phyloP scores from a whole-genome alignment of 2,797 vertebrate species.

The Rhadinocentrus ornatus region DNA sequence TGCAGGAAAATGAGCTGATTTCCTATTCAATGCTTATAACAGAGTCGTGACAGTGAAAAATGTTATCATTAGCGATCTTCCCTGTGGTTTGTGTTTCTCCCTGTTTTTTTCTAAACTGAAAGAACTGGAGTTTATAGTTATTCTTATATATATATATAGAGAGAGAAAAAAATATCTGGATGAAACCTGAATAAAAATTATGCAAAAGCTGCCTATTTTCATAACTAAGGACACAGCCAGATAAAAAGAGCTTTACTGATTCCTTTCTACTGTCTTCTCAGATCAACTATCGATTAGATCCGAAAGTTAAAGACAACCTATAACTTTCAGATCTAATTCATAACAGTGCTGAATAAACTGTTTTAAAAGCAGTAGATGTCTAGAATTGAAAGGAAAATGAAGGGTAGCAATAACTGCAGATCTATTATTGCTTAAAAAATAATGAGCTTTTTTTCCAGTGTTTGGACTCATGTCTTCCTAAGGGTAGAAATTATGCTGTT shows the following conservation, averaged over 20 bases:
- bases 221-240: conserved; percentile 19
- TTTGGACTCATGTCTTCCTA: neutral
- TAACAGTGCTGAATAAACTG: conserved; percentile 20
- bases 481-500: neutral
- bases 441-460: neutral
- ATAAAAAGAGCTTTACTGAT: conserved; percentile 16
- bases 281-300: conserved; percentile 11
- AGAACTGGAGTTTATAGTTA: neutral
- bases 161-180: neutral
- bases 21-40: neutral
- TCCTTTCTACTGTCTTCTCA: conserved; percentile 9
- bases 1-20: conserved; percentile 16
- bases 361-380: neutral
- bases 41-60: neutral
- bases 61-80: neutral
- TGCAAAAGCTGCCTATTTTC: conserved; percentile 7
- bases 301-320: neutral
- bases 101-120: neutral
- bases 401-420: neutral
- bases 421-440: neutral
- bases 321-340: neutral
- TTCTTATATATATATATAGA: too few relatives aligned
- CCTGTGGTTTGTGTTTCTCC: neutral
- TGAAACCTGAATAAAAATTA: too few relatives aligned
- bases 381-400: neutral